A percentile compares a stretch with the other conserved stretches of the same genome.
Evolutionary conservation across 1,140 invertebrate species (phyloP).

Genomic region (Apocrypta bakeri): DNA sequence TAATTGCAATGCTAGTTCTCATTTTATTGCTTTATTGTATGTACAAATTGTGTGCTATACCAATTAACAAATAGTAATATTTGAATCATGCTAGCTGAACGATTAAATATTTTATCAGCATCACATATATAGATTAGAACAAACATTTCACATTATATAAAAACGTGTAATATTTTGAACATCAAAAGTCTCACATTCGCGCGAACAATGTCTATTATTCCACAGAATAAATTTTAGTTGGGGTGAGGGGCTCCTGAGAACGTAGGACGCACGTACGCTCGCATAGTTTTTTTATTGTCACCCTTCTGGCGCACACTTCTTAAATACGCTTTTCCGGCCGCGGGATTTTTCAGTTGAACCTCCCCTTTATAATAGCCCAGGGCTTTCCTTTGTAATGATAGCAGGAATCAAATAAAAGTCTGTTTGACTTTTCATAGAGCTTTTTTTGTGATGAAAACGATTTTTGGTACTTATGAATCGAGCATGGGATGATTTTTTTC

Average conservation of each 20-base stretch:
- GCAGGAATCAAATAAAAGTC: conserved; percentile 10
- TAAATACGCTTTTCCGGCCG: neutral
- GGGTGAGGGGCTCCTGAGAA: neutral
- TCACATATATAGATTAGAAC: neutral
- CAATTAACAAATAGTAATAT: neutral
- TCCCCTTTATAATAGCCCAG: neutral
- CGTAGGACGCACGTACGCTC: neutral
- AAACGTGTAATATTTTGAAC: conserved; percentile 37
- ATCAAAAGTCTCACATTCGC: conserved; percentile 14
- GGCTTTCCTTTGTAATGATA: conserved; percentile 8
- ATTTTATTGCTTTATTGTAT: neutral
- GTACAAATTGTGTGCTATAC: too few species aligned
- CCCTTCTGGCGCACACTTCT: conserved; percentile 5
- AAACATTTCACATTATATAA: neutral
- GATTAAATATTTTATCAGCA: neutral
- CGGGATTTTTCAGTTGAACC: conserved; percentile 13
- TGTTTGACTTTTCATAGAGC: conserved; percentile 35
- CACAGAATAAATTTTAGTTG: neutral
- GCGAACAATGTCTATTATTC: conserved; percentile 15
- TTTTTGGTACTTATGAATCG: neutral
- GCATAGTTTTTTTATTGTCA: conserved; percentile 7
- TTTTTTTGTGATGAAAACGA: conserved; percentile 23
- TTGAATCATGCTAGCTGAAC: too few species aligned
- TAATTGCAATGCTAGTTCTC: neutral
- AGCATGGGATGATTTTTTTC: neutral